These are phyloP conservation scores for Oncopeltus fasciatus DNA, from an alignment of 1,140 invertebrate species.

Conservation along the genomic window DNA sequence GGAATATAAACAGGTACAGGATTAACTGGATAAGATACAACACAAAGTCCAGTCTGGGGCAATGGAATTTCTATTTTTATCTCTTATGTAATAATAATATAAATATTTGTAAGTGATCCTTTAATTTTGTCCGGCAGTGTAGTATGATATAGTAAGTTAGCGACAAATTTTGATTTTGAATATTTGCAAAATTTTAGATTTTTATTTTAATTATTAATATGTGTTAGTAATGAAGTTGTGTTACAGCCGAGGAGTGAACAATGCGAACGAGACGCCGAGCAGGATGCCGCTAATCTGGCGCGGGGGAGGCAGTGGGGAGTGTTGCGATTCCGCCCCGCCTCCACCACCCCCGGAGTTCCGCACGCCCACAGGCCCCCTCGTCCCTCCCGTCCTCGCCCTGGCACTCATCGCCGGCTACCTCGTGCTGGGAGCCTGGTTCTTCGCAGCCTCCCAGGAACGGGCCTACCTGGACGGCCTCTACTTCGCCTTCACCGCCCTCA, in stretches of 20 bases:
- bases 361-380: conserved; percentile 33
- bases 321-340: conserved; percentile 1
- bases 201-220: no score
- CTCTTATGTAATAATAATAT: no score
- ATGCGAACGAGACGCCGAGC: conserved; percentile 46
- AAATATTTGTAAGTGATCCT: no score
- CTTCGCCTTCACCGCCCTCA: conserved; percentile 76
- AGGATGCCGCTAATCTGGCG: conserved; percentile 50
- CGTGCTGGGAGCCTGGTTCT: conserved; percentile 51
- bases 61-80: no score
- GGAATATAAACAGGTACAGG: no score
- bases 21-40: no score
- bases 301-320: no score
- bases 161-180: no score
- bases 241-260: background rate
- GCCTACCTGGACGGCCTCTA: conserved; percentile 69
- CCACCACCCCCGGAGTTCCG: conserved; percentile 16
- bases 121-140: no score
- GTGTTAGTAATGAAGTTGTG: background rate
- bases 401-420: conserved; percentile 54
- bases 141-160: no score
- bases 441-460: conserved; percentile 60
- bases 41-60: no score
- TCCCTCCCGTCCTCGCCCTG: conserved; percentile 56
- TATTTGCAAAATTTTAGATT: no score